A percentile compares a stretch with the other conserved stretches of the same genome.
Conservation (phyloP, 2,113 vertebrate species). For the Anguilla japonica region DNA sequence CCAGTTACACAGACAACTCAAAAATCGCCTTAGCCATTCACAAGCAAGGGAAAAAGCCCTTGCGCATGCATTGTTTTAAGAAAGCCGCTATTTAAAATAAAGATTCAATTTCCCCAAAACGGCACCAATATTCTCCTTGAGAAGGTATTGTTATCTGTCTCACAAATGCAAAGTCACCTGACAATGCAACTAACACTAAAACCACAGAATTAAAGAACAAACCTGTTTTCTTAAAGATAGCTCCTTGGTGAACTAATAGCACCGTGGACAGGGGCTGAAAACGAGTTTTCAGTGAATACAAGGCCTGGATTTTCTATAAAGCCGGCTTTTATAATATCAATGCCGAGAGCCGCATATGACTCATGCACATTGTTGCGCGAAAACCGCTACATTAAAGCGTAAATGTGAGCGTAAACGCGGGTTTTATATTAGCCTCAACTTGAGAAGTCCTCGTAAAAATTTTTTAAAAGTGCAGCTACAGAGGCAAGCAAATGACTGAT, state of each 20-base stretch:
- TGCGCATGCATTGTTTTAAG: slow-evolving; percentile 45
- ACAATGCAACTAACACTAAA: not conserved
- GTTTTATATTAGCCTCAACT: not conserved
- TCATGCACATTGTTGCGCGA: not conserved
- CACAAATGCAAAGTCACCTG: not conserved
- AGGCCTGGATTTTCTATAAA: not conserved
- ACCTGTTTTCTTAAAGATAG: not conserved
- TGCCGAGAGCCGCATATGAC: not conserved
- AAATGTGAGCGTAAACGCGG: not conserved
- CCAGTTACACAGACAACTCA: not conserved
- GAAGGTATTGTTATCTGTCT: not conserved
- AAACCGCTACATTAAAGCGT: not conserved
- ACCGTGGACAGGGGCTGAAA: not conserved
- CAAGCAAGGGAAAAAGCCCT: slow-evolving; percentile 3
- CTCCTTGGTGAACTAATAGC: not conserved
- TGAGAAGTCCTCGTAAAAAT: not conserved
- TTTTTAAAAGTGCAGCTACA: not conserved
- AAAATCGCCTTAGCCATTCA: not conserved
- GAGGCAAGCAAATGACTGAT: slow-evolving; percentile 8
- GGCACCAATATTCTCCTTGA: not conserved
- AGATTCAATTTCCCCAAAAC: not conserved
- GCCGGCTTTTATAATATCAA: not conserved
- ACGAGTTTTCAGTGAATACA: not conserved
- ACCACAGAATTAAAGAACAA: not conserved
- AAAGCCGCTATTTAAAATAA: not conserved